A percentile compares a stretch with the other conserved stretches of the same genome.
Evolutionary conservation across 2,113 vertebrate genomes (phyloP).

Genomic region (Nettapus auritus): DNA sequence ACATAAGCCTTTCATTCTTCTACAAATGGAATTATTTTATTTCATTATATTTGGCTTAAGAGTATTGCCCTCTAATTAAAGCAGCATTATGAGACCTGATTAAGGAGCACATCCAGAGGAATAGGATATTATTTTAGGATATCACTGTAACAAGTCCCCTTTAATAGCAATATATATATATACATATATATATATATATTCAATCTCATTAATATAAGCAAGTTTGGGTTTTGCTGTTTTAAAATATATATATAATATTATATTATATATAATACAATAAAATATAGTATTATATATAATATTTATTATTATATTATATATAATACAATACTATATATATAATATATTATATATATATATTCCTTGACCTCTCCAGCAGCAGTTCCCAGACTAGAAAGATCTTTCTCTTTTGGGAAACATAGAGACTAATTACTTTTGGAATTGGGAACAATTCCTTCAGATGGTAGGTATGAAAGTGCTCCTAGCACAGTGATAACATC

Average conservation of each 20-base stretch:
- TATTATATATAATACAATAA: too few relatives aligned
- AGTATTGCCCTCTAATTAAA: conserved; percentile 13
- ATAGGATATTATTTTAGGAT: background rate
- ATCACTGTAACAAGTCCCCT: background rate
- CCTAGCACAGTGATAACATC: background rate
- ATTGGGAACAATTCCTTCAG: background rate
- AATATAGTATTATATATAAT: too few relatives aligned
- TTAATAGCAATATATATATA: background rate
- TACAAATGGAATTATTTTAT: background rate
- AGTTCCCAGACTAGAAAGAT: background rate
- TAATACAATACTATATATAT: too few relatives aligned
- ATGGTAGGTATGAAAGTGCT: background rate
- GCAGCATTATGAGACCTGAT: background rate
- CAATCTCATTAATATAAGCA: background rate
- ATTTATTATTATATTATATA: background rate
- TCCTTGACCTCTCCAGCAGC: background rate
- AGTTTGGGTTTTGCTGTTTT: background rate
- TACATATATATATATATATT: background rate
- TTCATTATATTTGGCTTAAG: conserved; percentile 22
- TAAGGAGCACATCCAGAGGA: background rate
- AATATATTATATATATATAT: background rate
- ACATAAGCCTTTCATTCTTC: background rate
- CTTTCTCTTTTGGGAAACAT: background rate
- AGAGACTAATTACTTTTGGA: background rate
- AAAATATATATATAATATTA: too few relatives aligned